Percentiles rank a stretch among this genome's conserved stretches.
Conservation (phyloP, 2,113 vertebrate genomes). For the Halichoerus grypus region DNA sequence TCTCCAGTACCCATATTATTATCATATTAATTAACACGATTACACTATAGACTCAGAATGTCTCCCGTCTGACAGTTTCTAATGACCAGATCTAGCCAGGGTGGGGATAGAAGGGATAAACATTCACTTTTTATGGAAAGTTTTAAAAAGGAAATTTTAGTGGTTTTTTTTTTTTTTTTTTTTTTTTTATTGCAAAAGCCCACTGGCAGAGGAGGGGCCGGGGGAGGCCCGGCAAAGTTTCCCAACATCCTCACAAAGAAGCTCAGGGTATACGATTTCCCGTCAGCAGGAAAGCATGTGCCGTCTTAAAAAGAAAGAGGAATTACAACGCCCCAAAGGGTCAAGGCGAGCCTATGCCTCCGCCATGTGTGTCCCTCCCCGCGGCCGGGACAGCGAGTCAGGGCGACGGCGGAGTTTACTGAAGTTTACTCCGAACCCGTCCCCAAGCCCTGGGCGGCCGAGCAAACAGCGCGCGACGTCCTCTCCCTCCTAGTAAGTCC, state of each 20-base stretch:
- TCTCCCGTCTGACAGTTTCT: neutral
- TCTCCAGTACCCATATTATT: neutral
- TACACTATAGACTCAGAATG: neutral
- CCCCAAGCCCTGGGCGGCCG: neutral
- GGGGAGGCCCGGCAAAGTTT: neutral
- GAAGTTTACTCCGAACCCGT: neutral
- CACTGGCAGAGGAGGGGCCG: neutral
- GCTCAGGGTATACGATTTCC: neutral
- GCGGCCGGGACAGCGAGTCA: neutral
- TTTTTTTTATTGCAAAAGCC: neutral
- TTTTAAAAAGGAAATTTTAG: neutral
- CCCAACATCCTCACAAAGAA: neutral
- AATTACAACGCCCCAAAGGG: neutral
- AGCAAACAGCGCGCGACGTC: neutral
- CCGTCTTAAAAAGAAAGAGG: neutral
- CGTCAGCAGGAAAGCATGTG: neutral
- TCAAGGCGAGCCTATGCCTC: accelerated
- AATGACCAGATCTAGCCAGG: neutral
- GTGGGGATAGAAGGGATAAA: neutral
- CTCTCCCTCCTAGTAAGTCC: neutral
- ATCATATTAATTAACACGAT: neutral
- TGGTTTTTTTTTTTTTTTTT: neutral
- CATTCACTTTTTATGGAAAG: neutral
- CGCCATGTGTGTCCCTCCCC: neutral
- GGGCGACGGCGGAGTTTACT: neutral